Evolutionary conservation across 2,113 vertebrate species (phyloP).

Genomic region (Chamaetylas fuelleborni): DNA sequence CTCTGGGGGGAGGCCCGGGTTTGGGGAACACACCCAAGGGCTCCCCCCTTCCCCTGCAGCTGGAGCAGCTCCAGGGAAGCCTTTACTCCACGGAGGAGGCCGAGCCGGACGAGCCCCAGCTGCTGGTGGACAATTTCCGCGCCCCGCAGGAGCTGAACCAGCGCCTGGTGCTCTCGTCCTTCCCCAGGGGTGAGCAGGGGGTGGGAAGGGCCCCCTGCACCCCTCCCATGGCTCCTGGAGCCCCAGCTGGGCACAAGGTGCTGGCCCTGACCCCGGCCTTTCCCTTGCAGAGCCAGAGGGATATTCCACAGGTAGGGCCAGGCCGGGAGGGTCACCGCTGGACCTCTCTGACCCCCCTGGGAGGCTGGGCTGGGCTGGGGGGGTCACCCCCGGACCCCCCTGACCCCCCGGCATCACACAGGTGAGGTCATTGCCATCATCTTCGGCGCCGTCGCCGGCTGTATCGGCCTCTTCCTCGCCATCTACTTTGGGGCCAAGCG

Average conservation of each 20-base stretch:
- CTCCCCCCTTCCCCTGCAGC: constrained; percentile 1
- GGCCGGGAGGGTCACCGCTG: rapidly evolving
- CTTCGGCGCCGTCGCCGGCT: constrained; percentile 38
- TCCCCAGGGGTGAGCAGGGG: constrained; percentile 38
- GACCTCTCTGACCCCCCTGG: neutral
- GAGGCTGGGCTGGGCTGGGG: neutral
- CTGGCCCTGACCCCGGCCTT: rapidly evolving
- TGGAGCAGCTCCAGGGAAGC: constrained; percentile 66
- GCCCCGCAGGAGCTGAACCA: constrained; percentile 63
- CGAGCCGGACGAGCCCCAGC: neutral
- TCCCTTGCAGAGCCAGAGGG: neutral
- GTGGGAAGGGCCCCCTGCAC: neutral
- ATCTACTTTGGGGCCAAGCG: constrained; percentile 33
- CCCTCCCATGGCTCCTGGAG: rapidly evolving
- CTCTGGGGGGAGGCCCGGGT: rapidly evolving
- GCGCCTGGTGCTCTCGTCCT: constrained; percentile 57
- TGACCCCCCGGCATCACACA: neutral
- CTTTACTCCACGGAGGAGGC: constrained; percentile 32
- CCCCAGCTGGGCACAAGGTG: rapidly evolving
- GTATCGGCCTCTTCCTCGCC: constrained; percentile 42
- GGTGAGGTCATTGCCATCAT: constrained; percentile 66
- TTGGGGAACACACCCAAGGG: rapidly evolving
- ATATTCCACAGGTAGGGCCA: neutral
- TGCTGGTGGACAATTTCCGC: constrained; percentile 67
- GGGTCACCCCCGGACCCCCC: rapidly evolving